phyloP scores from a whole-genome alignment of 2,888 invertebrate species.

The Nymphalis polychloros region DNA sequence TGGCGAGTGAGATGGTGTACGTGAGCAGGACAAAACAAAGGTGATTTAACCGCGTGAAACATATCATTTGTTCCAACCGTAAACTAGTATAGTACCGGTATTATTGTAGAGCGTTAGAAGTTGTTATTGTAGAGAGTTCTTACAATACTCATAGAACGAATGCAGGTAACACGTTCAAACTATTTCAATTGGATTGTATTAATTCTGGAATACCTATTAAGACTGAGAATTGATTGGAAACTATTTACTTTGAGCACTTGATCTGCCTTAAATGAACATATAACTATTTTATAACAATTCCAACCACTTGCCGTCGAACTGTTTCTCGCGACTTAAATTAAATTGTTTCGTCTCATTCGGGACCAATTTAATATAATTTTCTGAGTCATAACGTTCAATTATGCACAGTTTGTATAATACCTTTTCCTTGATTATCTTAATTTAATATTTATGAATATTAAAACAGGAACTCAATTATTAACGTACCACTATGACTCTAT shows the following conservation, averaged over 20 bases:
- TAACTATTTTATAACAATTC: constrained; percentile 16
- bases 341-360: constrained; percentile 22
- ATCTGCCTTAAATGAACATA: too few species aligned
- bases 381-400: constrained; percentile 10
- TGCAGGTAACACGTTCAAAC: background rate
- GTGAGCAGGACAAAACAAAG: constrained; percentile 40
- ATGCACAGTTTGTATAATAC: background rate
- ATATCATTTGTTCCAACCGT: constrained; percentile 44
- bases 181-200: background rate
- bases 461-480: too few species aligned
- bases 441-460: background rate
- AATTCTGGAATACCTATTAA: background rate
- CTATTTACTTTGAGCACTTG: too few species aligned
- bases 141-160: background rate
- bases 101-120: constrained; percentile 1
- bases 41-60: constrained; percentile 47
- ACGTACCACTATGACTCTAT: too few species aligned
- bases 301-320: constrained; percentile 29
- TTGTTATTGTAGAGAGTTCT: background rate
- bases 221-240: too few species aligned
- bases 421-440: background rate
- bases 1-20: constrained; percentile 36
- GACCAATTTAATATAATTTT: constrained; percentile 10
- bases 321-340: constrained; percentile 34
- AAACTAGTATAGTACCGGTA: constrained; percentile 37